Base-by-base conservation (phyloP, 2,113 vertebrate genomes). In the Chunga burmeisteri region DNA sequence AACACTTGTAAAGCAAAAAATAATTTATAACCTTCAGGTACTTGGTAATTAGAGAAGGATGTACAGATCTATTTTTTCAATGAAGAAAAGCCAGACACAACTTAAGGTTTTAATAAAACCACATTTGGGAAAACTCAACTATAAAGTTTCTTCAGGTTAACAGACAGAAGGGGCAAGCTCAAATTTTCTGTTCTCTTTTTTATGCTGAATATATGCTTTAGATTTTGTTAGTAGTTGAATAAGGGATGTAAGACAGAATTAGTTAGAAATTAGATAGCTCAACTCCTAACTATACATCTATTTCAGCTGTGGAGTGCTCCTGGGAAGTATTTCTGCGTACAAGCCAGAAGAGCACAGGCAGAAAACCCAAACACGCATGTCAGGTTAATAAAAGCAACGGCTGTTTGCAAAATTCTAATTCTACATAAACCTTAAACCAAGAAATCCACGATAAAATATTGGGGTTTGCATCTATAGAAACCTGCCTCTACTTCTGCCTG, bases 41-140 rank as follows among this genome's bases (percentile, higher is more conserved):
- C 95, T 96, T 96, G 95, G 93, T 96, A 95, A 97, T 95, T 96
- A 91, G 90, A 97, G 94, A 95, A 94, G 97, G 98, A 96, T 98
- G 97, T 97, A 98, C 94, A 97, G 97, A 93, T 97, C 75, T 98
- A 98, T 98, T 98, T 98, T 98, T 98, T 96, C 97, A 98, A 97
- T 88, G 95, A 97, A 97, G 83, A 97, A 96, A 97, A 97, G 88
- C 94, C 96, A 98, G 97, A 79, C 52, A 83, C 92, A 95, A 85
- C 58, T 97, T 91, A 75, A 94, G 88, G 94, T 93, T 96, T 96
- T 93, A 94, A 92, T 94, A 97, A 96, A 97, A 89, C 94, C 74
- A 91, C 1, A 30, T 78, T 85, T 91, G 93, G 92, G 92, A 78
- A 86, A 86, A 93, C 93, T 88, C 96, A 93, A 34, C 84, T 73